Base-by-base conservation (phyloP, 2,113 vertebrate species). In the Xyliphius kryptos region DNA sequence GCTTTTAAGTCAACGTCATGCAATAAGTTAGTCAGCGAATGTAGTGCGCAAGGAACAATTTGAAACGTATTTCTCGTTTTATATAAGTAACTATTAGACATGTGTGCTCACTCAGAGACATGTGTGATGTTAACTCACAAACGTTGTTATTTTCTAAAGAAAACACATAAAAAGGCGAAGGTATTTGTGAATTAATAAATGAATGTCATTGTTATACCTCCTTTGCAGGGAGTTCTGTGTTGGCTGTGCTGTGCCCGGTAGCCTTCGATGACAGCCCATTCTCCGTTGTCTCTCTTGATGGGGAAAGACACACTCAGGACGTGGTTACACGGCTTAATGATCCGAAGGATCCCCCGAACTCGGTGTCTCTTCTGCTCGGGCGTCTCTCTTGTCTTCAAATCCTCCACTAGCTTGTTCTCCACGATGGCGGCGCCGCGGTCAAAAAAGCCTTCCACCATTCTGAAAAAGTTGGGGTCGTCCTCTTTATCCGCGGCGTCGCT, bases 181-280 rank as follows among this genome's bases (percentile, higher is more conserved):
- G n/a, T n/a, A n/a, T n/a, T n/a, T n/a, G n/a, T n/a, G n/a, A n/a
- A n/a, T n/a, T n/a, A n/a, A n/a, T n/a, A n/a, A n/a, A n/a, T n/a
- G n/a, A n/a, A n/a, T n/a, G n/a, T n/a, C n/a, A n/a, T n/a, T n/a
- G n/a, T n/a, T n/a, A n/a, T n/a, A 97, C 94, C 94, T 77, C 95
- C 95, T 77, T 97, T 97, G 90, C 95, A 97, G 48, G 95, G 95
- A 1, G 92, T 97, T 69, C 94, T 88, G 87, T 98, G 95, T 80
- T 97, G 95, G 84, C 95, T 98, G 89, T 98, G 95, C 81, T 97
- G 95, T 60, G 94, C 95, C 32, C 94, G 89, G 87, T 97, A 98
- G 36, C 88, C 95, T 76, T 97, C 93, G 68, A 98, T 82, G 75
- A 97, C 92, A 61, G 96, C 94, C 95, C 95, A 97, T 72, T 97